A percentile compares a stretch with the other conserved stretches of the same genome.
Conservation (phyloP, 2,888 invertebrate species). For the Hyles lineata region DNA sequence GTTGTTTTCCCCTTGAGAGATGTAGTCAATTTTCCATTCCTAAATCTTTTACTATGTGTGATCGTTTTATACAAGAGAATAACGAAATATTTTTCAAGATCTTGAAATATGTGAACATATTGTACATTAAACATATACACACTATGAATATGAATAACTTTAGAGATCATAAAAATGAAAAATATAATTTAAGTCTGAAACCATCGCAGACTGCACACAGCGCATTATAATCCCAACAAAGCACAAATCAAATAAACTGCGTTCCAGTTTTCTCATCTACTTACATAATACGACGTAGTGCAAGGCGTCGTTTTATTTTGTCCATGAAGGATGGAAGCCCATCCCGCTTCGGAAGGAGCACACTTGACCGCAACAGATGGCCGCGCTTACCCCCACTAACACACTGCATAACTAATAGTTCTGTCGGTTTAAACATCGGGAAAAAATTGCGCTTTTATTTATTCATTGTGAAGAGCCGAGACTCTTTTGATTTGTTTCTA, state of each 20-base stretch:
- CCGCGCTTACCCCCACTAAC: slow-evolving; percentile 41
- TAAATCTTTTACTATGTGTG: too few species aligned
- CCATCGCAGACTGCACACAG: not conserved
- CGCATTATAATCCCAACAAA: not conserved
- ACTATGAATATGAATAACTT: not conserved
- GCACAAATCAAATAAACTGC: slow-evolving; percentile 18
- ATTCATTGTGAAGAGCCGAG: slow-evolving; percentile 10
- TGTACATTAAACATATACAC: not conserved
- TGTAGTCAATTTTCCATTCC: too few species aligned
- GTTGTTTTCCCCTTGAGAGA: too few species aligned
- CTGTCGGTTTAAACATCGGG: slow-evolving; percentile 34
- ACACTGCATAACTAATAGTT: slow-evolving; percentile 34
- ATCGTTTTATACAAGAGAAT: too few species aligned
- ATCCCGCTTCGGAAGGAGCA: slow-evolving; percentile 63
- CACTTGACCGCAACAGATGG: slow-evolving; percentile 80
- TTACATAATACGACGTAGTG: slow-evolving; percentile 20
- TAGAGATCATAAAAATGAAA: not conserved
- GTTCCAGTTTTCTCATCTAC: slow-evolving; percentile 16
- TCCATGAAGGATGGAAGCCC: slow-evolving; percentile 66
- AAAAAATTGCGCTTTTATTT: slow-evolving; percentile 26
- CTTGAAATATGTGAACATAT: too few species aligned
- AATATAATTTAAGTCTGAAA: not conserved
- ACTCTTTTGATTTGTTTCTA: slow-evolving; percentile 14
- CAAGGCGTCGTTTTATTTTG: slow-evolving; percentile 63
- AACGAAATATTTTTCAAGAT: too few species aligned